These are phyloP conservation scores for Callipepla squamata DNA, from an alignment of 2,113 vertebrate genomes.

Conservation along the genomic window DNA sequence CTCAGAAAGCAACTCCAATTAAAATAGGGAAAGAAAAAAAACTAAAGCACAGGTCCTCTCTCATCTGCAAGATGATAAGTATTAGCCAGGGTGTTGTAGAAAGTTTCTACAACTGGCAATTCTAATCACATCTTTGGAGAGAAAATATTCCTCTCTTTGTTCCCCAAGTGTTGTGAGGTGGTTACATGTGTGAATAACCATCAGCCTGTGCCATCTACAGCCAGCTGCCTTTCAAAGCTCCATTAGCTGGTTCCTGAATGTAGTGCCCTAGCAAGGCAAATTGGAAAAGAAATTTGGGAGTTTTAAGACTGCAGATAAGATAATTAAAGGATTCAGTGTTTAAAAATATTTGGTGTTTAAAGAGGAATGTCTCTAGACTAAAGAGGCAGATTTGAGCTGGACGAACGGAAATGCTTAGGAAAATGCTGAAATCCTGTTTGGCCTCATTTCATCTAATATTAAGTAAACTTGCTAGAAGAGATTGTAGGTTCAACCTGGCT, in stretches of 20 bases:
- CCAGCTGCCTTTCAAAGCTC: background rate
- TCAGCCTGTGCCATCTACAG: background rate
- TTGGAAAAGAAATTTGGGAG: background rate
- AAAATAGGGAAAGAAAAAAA: background rate
- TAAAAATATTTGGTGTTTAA: background rate
- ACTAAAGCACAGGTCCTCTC: background rate
- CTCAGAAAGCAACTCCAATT: background rate
- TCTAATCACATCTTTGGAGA: background rate
- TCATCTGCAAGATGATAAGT: background rate
- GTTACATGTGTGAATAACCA: background rate
- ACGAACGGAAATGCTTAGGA: conserved; percentile 44
- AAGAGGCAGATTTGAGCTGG: conserved; percentile 1
- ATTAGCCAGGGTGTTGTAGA: background rate
- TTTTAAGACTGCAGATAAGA: background rate
- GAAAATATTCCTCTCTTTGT: background rate
- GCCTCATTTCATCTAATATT: conserved; percentile 43
- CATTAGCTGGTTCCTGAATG: background rate
- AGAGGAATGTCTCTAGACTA: background rate
- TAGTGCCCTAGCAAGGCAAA: background rate
- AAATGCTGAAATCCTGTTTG: conserved; percentile 47
- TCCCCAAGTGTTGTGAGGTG: background rate
- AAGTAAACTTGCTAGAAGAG: conserved; percentile 68
- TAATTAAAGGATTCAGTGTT: background rate
- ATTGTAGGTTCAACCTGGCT: conserved; percentile 71
- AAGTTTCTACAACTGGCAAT: background rate